Evolutionary conservation across 2,888 invertebrate species (phyloP).

Genomic region (Chrysomela aeneicollis): DNA sequence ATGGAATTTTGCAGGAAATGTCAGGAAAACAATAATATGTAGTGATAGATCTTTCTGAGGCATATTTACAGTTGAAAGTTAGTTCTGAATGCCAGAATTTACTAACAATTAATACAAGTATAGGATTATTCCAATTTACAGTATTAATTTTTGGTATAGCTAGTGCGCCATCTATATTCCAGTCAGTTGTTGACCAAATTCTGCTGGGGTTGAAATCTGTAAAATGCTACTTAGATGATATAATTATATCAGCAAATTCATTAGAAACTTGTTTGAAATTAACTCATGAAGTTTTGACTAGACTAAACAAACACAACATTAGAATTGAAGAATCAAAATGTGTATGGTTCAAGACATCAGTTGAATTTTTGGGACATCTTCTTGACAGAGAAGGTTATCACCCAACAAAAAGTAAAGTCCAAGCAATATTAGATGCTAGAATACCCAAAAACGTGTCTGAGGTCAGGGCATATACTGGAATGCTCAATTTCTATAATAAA

Average conservation of each 20-base stretch:
- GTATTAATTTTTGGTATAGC: constrained; percentile 15
- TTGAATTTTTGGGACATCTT: constrained; percentile 16
- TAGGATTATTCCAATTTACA: constrained; percentile 8
- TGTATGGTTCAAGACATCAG: constrained; percentile 15
- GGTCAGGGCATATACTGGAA: constrained; percentile 8
- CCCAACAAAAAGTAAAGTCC: constrained; percentile 6
- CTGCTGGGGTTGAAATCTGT: constrained; percentile 1
- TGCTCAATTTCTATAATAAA: constrained; percentile 13
- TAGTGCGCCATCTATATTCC: too few relatives aligned
- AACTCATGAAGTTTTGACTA: constrained; percentile 15
- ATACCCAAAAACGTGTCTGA: constrained; percentile 9
- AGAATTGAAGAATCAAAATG: constrained; percentile 13
- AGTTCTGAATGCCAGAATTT: constrained; percentile 8
- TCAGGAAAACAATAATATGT: constrained; percentile 10
- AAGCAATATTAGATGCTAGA: constrained; percentile 20
- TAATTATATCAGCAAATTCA: constrained; percentile 9
- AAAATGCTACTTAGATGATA: constrained; percentile 16
- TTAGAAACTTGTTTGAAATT: constrained; percentile 9
- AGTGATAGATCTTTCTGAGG: constrained; percentile 16
- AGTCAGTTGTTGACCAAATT: constrained; percentile 18
- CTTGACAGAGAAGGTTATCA: constrained; percentile 19
- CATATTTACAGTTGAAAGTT: constrained; percentile 19
- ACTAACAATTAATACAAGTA: constrained; percentile 8
- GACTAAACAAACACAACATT: too few relatives aligned
- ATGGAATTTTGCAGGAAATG: constrained; percentile 16